A percentile compares a stretch with the other conserved stretches of the same genome.
These are phyloP conservation scores for Cheilosia grossa DNA, from an alignment of 2,888 invertebrate genomes.

Conservation along the genomic window DNA sequence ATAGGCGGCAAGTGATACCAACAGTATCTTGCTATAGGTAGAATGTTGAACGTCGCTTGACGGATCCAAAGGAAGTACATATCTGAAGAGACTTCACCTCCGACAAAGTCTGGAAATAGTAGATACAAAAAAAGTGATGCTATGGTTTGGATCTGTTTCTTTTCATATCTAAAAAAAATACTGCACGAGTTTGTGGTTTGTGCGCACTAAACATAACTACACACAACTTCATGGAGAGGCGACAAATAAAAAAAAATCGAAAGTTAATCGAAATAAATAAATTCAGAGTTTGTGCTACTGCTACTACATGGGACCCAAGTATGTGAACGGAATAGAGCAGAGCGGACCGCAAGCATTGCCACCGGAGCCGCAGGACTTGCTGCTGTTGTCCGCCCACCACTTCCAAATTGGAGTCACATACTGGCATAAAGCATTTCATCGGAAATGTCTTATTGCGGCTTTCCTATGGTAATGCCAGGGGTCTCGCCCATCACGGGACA, in stretches of 20 bases:
- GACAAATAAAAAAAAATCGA: constrained; percentile 56
- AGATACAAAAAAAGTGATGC: constrained; percentile 31
- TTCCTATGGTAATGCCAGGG: constrained; percentile 17
- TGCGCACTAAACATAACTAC: constrained; percentile 12
- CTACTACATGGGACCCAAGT: constrained; percentile 37
- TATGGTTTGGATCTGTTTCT: not conserved
- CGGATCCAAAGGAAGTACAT: constrained; percentile 43
- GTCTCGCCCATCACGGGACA: constrained; percentile 7
- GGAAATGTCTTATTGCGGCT: constrained; percentile 51
- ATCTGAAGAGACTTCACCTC: not conserved
- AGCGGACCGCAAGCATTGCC: constrained; percentile 42
- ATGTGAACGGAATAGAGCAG: constrained; percentile 51
- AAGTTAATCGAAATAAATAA: constrained; percentile 73
- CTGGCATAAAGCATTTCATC: constrained; percentile 46
- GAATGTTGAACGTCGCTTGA: constrained; percentile 38
- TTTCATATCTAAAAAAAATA: constrained; percentile 46
- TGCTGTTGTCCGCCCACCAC: constrained; percentile 2
- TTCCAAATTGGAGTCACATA: constrained; percentile 54
- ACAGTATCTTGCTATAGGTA: constrained; percentile 26
- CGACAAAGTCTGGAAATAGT: constrained; percentile 27
- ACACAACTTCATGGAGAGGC: constrained; percentile 19
- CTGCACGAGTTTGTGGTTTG: constrained; percentile 56
- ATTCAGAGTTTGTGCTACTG: constrained; percentile 34
- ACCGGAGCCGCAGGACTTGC: constrained; percentile 14
- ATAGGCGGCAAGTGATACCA: constrained; percentile 64